Base-by-base conservation (phyloP, 1,140 invertebrate genomes). In the Drosophila obscura region DNA sequence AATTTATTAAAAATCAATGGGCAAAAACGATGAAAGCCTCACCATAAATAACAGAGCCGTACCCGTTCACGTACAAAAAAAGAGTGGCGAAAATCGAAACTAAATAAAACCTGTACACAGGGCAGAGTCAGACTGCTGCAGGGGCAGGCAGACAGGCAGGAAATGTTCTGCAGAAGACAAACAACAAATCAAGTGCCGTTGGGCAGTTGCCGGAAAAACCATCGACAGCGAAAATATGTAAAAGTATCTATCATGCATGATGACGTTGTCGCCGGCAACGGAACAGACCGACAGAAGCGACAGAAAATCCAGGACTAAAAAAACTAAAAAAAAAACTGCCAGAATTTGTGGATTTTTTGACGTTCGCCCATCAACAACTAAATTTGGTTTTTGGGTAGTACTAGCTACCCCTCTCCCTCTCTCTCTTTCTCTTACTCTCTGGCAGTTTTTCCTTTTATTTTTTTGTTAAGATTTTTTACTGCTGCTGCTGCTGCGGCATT, bases 1-100 rank as follows among this genome's bases (percentile, higher is more conserved):
- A 85, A 87, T 87, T 87, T 87, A 87, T 87, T 87, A 80, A 87
- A 87, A 87, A 87, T 87, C 82, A 82, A 87, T 87, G 79, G 59
- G 46, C 65, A 49, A 63, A 60, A 19, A 22, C 66, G 65, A 67
- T 59, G 52, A 62, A 44, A 45, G 58, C 55, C n/a, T 58, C 46
- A 9, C 77, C 63, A 88, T 88, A 87, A 87, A 87, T 88, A 88
- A 88, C 75, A 51, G 49, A 51, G 24, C 50, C 31, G 52, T 61
- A 4, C 35, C 35, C 13, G 19, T 19, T 0, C 19, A 1, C 19
- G 19, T 19, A 19, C 19, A 19, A 63, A 65, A 78, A 57, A 57
- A 49, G 39, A 53, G 26, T 9, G 13, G 45, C n/a, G 13, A 57
- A 59, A 60, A 58, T 69, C 35, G 49, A 80, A 77, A 83, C 82